Base-by-base conservation (phyloP, 2,888 invertebrate genomes). In the Malachius bipustulatus region DNA sequence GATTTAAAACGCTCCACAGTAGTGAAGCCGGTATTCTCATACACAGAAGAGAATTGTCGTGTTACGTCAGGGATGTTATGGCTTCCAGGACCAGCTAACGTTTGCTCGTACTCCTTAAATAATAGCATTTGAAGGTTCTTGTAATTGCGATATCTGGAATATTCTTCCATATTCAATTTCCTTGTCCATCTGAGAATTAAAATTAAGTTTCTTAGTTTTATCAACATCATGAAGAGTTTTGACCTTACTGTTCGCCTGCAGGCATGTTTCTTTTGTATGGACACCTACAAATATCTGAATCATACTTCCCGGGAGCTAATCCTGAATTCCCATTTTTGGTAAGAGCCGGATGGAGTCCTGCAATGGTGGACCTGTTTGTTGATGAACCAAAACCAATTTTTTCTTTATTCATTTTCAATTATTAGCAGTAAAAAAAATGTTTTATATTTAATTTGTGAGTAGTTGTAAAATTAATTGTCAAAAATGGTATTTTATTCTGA, bases 61-160 rank as follows among this genome's bases (percentile, higher is more conserved):
- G 44, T 28, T 9, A 56, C 42, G 4, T 55, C 49, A 34, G 53
- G 48, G 9, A 38, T 36, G 1, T 53, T 54, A 4, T 54, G 54
- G 4, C 54, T 54, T 4, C 49, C 41, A 1, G 42, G 38, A 1
- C 39, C 31, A 8, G 32, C 36, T 24, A 42, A 37, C 14, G 46
- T 47, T 10, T 36, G 29, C 13, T 53, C 37, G 24, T 19, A 19
- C n/a, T n/a, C 6, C n/a, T 19, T n/a, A 19, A 19, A 19, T 19
- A 19, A 19, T 19, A 19, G 6, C n/a, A 8, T 19, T 3, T 41
- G 28, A 1, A 44, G 40, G 30, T 52, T 49, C 29, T 50, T 34
- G 39, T 43, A 55, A 9, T 54, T 54, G 8, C 54, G 33, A 30
- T 46, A 46, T 24, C 43, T 35, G 1, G 54, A 54, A 38, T 47